These are phyloP conservation scores for Pharmacophagus antenor DNA, from an alignment of 2,888 invertebrate genomes.

Conservation along the genomic window DNA sequence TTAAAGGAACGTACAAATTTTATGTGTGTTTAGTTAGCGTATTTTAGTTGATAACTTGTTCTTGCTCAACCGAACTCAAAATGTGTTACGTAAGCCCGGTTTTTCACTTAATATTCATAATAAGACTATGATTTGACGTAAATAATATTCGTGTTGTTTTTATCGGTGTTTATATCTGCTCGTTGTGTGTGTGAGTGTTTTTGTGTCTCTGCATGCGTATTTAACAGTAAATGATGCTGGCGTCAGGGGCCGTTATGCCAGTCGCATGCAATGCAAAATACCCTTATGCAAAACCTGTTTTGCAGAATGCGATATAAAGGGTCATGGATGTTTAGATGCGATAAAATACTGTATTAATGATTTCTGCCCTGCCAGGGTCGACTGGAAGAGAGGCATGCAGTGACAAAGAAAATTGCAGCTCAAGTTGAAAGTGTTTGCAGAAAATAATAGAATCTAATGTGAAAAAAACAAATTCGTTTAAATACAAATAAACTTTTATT, in stretches of 20 bases:
- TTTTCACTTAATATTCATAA: neutral
- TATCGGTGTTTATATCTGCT: neutral
- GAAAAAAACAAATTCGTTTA: no score
- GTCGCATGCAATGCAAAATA: conserved; percentile 1
- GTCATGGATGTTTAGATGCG: neutral
- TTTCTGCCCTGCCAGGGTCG: neutral
- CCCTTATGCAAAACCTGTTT: conserved; percentile 5
- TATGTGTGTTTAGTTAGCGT: neutral
- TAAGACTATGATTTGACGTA: neutral
- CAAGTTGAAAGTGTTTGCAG: no score
- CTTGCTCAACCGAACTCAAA: neutral
- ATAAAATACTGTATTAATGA: neutral
- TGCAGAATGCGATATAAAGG: neutral
- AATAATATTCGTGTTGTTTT: conserved; percentile 3
- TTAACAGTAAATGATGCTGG: conserved; percentile 5
- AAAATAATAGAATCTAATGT: no score
- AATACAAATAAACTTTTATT: no score
- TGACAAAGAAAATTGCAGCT: no score
- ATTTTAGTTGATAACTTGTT: neutral
- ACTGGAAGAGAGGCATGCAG: no score
- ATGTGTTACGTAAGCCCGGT: neutral
- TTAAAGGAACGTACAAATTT: neutral
- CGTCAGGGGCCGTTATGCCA: conserved; percentile 13
- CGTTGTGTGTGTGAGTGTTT: neutral
- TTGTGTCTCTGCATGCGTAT: conserved; percentile 3